Base-by-base conservation (phyloP, 2,888 invertebrate species). In the Malthinus seriepunctatus region DNA sequence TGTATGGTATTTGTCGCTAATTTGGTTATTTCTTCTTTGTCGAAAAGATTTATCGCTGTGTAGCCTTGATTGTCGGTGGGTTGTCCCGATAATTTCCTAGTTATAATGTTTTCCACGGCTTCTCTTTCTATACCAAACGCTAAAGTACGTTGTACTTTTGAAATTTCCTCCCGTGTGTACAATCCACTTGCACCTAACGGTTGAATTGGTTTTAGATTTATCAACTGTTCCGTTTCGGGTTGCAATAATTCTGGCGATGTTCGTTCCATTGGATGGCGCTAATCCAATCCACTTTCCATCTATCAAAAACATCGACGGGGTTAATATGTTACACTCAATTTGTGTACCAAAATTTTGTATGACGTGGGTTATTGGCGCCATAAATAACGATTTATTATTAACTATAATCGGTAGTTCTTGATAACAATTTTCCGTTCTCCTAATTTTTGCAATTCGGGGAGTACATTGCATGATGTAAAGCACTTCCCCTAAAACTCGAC, bases 401-500 rank as follows among this genome's bases (percentile, higher is more conserved):
- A 60, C 57, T 2, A 8, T 38, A 0, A 72, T 65, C 0, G 69
- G 69, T 15, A 71, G 35, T 42, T 69, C 67, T 3, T 65, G 32
- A 35, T 67, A 70, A 38, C 71, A 71, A 8, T 53, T 53, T 0
- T 61, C 37, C 0, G 65, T 56, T 10, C 60, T n/a, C 3, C 66
- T 32, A 0, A 71, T 10, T 3, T 48, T 57, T 0, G 64, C 67
- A 12, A 61, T 46, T 4, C 65, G 60, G 1, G 70, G 63, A 0
- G 65, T 54, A 35, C 73, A 72, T 39, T 69, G 60, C 1, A 73
- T 46, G 0, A 74, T 60, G 34, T 72, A 69, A 0, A 71, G 51
- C 0, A 67, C 71, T 57, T 71, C 71, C 9, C 71, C 73, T 10
- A 56, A 55, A 0, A 65, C 58, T 2, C 63, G 32, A 0, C 69